Evolutionary conservation across 2,113 vertebrate species (phyloP).

Genomic region (Panurus biarmicus): DNA sequence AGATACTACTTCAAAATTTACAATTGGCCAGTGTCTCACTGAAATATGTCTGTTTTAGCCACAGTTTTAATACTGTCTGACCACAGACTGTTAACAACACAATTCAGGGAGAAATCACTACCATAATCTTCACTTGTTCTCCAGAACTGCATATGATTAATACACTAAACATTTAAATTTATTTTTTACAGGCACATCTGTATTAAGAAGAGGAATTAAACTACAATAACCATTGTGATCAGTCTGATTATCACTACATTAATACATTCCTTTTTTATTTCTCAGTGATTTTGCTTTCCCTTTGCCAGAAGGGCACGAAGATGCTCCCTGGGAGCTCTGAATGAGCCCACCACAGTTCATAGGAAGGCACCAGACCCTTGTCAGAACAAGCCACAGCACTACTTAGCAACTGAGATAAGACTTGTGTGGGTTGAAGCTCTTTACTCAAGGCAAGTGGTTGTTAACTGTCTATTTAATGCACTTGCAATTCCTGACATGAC

Average conservation of each 20-base stretch:
- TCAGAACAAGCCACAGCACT: not conserved
- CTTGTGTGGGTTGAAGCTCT: not conserved
- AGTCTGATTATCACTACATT: not conserved
- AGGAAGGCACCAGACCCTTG: not conserved
- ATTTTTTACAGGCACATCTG: not conserved
- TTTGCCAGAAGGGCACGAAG: not conserved
- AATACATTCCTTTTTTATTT: not conserved
- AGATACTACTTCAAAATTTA: slow-evolving; percentile 37
- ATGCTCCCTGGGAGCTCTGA: not conserved
- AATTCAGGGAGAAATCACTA: not conserved
- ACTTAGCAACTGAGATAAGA: not conserved
- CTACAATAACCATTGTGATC: not conserved
- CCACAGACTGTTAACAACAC: not conserved
- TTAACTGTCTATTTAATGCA: not conserved
- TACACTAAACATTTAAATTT: not conserved
- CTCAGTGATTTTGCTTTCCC: not conserved
- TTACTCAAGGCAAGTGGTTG: not conserved
- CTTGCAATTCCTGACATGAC: not conserved
- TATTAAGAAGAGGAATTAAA: not conserved
- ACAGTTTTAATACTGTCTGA: not conserved
- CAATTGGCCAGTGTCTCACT: slow-evolving; percentile 9
- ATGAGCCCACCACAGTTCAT: not conserved
- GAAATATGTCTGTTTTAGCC: not conserved
- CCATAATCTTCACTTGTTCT: not conserved
- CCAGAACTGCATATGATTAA: not conserved